Evolutionary conservation across 2,888 invertebrate genomes (phyloP), one percentile per base, ranked within the genome.

Genomic region (Lydus trimaculatus): DNA sequence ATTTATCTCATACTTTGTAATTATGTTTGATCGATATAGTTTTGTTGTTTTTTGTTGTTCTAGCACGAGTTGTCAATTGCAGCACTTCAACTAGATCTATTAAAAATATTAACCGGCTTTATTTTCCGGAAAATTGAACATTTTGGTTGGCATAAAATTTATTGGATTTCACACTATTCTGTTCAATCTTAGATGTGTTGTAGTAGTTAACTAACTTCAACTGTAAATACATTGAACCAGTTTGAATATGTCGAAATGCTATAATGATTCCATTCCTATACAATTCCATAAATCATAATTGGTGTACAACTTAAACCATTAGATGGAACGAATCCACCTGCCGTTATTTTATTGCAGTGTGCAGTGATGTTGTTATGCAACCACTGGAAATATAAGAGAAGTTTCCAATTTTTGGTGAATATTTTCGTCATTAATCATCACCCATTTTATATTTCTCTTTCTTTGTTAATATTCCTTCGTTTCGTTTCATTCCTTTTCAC

Each of bases 401-500:
- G 15, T 25, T 56, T 56, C 56, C 56, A 56, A 56, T 56, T 56
- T 48, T 56, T 56, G 28, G 56, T 25, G 56, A 56, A 56, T 56
- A 25, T 56, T 56, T 56, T 28, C 15, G 56, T 56, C 28, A 56
- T 56, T 56, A 56, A 56, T 56, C 56, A 56, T 56, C 56, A 28
- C 25, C 56, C 52, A 23, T 15, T 56, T 28, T 28, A 25, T 6
- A 15, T 15, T 23, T 52, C 23, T 52, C 23, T 13, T 2, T n/a
- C n/a, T 28, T 20, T 48, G 9, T 48, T 48, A 20, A 9, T 56
- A 56, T 15, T 28, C 15, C 2, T 5, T 15, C 25, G 28, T 25
- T 15, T n/a, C 28, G 5, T 15, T 28, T 15, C 15, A n/a, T 23
- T 6, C 52, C 23, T 56, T 52, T 56, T 56, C 56, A 25, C 28